A percentile compares a stretch with the other conserved stretches of the same genome.
These are phyloP conservation scores for Itoplectis maculator DNA, from an alignment of 2,888 invertebrate genomes.

Conservation along the genomic window DNA sequence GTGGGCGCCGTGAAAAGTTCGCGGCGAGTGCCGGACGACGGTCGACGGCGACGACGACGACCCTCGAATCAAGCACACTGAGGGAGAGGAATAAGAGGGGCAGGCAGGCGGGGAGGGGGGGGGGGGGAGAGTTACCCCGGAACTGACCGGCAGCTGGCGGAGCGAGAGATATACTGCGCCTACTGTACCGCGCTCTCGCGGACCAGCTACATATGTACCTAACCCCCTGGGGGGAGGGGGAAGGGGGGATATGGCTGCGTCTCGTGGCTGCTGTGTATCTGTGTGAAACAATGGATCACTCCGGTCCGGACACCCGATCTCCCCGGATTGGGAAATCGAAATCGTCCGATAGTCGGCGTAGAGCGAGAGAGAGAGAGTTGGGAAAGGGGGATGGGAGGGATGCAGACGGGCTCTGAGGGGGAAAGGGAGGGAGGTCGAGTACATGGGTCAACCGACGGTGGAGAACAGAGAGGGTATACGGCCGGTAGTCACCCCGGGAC, in stretches of 20 bases:
- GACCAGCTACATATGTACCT: constrained; percentile 1
- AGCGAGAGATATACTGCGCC: constrained; percentile 42
- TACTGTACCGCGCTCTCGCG: constrained; percentile 19
- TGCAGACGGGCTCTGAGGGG: constrained; percentile 22
- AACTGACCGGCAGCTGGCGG: constrained; percentile 48
- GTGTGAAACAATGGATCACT: constrained; percentile 75
- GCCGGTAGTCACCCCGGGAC: constrained; percentile 55
- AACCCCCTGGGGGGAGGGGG: neutral
- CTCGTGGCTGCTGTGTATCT: constrained; percentile 14
- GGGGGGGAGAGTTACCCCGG: too few relatives aligned
- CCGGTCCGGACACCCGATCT: constrained; percentile 72
- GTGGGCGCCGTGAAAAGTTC: constrained; percentile 60
- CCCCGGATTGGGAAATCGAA: constrained; percentile 73
- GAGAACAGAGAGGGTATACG: constrained; percentile 49
- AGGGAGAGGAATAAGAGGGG: too few relatives aligned
- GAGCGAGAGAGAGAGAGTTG: constrained; percentile 10
- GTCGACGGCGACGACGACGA: too few relatives aligned
- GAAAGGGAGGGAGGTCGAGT: constrained; percentile 75
- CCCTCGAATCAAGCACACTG: constrained; percentile 53
- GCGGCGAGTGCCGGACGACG: constrained; percentile 35
- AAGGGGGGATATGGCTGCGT: too few relatives aligned
- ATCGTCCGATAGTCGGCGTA: constrained; percentile 68
- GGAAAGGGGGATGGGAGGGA: neutral
- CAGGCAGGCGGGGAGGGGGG: too few relatives aligned
- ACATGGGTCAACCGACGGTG: constrained; percentile 57